Base-by-base conservation (phyloP, 2,113 vertebrate genomes). In the Piliocolobus tephrosceles region DNA sequence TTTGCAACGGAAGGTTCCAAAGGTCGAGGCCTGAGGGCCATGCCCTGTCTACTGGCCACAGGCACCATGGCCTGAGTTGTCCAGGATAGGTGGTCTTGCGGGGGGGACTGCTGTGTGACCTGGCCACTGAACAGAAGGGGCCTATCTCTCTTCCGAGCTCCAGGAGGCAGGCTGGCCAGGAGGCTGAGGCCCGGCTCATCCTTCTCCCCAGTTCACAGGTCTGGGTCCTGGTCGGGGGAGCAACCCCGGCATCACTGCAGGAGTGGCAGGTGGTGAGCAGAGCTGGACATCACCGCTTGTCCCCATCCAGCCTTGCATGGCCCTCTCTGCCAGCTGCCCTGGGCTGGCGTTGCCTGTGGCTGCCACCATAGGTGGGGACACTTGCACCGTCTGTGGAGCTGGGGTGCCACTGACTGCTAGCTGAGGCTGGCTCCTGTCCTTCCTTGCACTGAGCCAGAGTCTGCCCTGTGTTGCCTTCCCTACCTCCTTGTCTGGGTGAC, bases 91-190 rank as follows among this genome's bases (percentile, higher is more conserved):
- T 8, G 1, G 35, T 57, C 72, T 85, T 66, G 58, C 40, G 12
- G 16, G 70, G 22, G 57, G 27, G 58, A 6, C 68, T 50, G n/a
- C 12, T 11, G 3, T 30, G 45, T 17, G 17, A 10, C 20, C 43
- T 55, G 52, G 70, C n/a, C 0, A 3, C 35, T 57, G 61, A 30
- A 10, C 25, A 2, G 57, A 40, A 64, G 72, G 35, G 23, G 58
- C 47, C 2, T 0, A 1, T 58, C 18, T n/a, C 12, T 30, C 9
- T 32, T n/a, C 22, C 2, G 2, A 52, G 8, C 30, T 4, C 1
- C 0, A 73, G 57, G 61, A 14, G 55, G 32, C 22, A 61, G 73
- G 22, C 52, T 20, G 13, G 13, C 32, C 61, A 43, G 84, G 58
- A 73, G 16, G 13, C n/a, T 1, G 2, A 2, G 76, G 57, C 30